Evolutionary conservation across 2,113 vertebrate species (phyloP), one percentile per base, ranked within the genome.

Genomic region (Zosterops borbonicus): DNA sequence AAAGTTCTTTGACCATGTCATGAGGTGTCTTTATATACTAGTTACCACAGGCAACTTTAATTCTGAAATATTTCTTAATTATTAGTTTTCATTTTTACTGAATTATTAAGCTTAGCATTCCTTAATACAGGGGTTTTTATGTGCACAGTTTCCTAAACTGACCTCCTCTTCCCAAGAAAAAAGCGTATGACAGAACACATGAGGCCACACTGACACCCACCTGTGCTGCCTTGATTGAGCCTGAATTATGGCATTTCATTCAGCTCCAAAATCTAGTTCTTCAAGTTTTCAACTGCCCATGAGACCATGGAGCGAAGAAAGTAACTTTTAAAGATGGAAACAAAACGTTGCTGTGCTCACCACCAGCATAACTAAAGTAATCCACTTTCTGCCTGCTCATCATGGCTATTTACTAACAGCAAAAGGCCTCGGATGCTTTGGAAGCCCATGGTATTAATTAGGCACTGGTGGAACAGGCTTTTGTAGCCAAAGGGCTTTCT

Each of bases 371-470:
- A 73, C 12, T n/a, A 8, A 59, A 31, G 39, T 12, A 18, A n/a
- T 6, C 3, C 9, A 23, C 49, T 80, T 77, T 58, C 37, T 60
- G 37, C 6, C 28, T 63, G 37, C 14, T 87, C 31, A 23, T 27
- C 14, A 29, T 8, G 47, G 28, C 24, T 63, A 23, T 33, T 55
- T 31, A 42, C 29, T 25, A 79, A 70, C 7, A 89, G 64, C 64
- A 74, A 39, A 77, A 68, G 28, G 22, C 56, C n/a, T 41, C 0
- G 0, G 14, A 33, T 0, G 2, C 28, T 73, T 71, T 41, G 19
- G 69, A 87, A 90, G n/a, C 5, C 27, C 52, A 56, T n/a, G 22
- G 31, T 58, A n/a, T 37, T 44, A 41, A 87, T 13, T 11, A 80
- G 14, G 10, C 15, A 52, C 75, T 53, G 39, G 21, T 79, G 20